Base-by-base conservation (phyloP, 2,797 vertebrate species). In the Argya squamiceps region DNA sequence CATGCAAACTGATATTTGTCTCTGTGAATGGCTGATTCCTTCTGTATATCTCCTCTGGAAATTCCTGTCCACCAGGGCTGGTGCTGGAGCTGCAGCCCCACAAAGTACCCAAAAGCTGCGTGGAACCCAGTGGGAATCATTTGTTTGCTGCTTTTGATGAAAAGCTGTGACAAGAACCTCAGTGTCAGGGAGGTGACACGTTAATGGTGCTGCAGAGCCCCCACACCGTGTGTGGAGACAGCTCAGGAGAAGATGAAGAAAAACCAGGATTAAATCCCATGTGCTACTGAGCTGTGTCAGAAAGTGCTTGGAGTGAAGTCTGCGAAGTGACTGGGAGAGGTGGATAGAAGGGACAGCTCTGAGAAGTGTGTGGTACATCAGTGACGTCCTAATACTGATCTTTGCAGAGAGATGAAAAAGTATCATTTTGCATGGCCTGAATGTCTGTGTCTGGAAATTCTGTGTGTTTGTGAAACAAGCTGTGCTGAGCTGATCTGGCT, bases 351-450 rank as follows among this genome's bases (percentile, higher is more conserved):
- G 32, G 29, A 22, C 29, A 34, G 67, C 52, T 59, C 82, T 13
- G 84, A 26, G 65, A 63, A 44, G 44, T 1, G 15, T 1, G 0
- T 1, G 43, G 74, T 24, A 15, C 29, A 0, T 1, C 1, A 13
- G 11, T 27, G 59, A 69, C 0, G 1, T 32, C 6, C 36, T 36
- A 13, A 39, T 19, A 36, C 43, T 34, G 36, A 6, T 32, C 63
- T 69, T 65, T 46, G 27, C 59, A 43, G 2, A 1, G n/a, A 26
- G 36, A 26, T 76, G 55, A 29, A 13, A 55, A 89, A 34, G 20
- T 21, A 46, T 78, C 49, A 3, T 32, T 62, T 88, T 52, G 50
- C 41, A 4, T 7, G 32, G 58, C 43, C 27, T 27, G 15, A 74
- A 11, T 7, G 26, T 34, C 46, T 70, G n/a, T 19, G 17, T 60